phyloP scores from a whole-genome alignment of 2,797 vertebrate species.

The Notamacropus eugenii region DNA sequence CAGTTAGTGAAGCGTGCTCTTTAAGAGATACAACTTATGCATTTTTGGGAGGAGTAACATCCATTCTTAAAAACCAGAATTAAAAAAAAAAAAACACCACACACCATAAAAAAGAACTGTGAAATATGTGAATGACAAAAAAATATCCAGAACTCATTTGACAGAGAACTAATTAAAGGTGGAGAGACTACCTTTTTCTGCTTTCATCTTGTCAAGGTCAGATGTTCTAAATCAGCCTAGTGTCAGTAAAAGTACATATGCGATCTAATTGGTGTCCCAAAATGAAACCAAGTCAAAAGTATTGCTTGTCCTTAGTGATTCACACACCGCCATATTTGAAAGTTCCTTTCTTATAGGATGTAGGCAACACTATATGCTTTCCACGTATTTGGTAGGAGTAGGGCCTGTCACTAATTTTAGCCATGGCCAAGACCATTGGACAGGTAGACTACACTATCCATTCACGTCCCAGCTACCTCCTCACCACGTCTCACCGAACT shows the following conservation, averaged over 20 bases:
- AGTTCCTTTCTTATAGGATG: neutral
- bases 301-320: neutral
- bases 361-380: neutral
- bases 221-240: neutral
- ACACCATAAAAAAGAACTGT: neutral
- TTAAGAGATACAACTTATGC: neutral
- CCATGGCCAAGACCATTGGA: neutral
- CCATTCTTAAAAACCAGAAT: neutral
- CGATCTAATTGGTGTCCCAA: neutral
- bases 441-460: neutral
- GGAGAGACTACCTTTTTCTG: neutral
- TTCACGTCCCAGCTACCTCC: no score
- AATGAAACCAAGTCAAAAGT: neutral
- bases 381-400: neutral
- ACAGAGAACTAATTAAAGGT: neutral
- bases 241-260: neutral
- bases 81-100: no score
- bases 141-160: neutral
- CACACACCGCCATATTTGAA: neutral
- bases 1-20: neutral
- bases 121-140: neutral
- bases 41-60: neutral
- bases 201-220: neutral
- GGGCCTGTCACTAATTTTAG: neutral
- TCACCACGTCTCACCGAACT: neutral